Evolutionary conservation across 2,797 vertebrate genomes (phyloP).

Genomic region (Huso huso): DNA sequence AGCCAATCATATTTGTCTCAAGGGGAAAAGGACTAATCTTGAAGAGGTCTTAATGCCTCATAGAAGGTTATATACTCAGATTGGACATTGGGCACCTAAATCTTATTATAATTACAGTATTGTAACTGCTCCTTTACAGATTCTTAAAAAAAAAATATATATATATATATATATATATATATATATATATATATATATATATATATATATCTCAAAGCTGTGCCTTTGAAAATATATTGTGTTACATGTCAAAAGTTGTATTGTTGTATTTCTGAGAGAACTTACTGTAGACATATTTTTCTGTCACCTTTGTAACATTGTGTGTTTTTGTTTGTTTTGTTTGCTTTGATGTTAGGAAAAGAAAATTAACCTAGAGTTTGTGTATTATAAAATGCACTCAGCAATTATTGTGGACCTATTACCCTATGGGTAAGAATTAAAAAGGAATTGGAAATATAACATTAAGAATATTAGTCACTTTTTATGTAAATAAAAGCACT

Average conservation of each 20-base stretch:
- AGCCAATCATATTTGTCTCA: no score
- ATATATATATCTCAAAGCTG: constrained; percentile 48
- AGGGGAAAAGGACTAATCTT: no score
- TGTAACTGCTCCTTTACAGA: no score
- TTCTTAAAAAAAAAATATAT: no score
- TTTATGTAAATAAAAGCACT: constrained; percentile 97
- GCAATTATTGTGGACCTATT: constrained; percentile 95
- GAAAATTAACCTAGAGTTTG: constrained; percentile 91
- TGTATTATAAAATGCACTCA: constrained; percentile 94
- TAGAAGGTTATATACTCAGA: no score
- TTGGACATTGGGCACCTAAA: no score
- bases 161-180: no score
- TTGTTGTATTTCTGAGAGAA: constrained; percentile 64
- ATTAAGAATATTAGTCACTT: constrained; percentile 83
- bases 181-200: no score
- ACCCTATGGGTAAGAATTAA: constrained; percentile 99
- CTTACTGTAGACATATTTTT: constrained; percentile 70
- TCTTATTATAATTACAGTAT: no score
- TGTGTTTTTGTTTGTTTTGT: constrained; percentile 60
- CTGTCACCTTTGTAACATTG: constrained; percentile 82
- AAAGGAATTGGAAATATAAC: constrained; percentile 88
- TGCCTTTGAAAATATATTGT: constrained; percentile 72
- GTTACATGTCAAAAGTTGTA: constrained; percentile 65
- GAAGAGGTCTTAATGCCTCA: no score
- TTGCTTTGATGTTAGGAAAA: constrained; percentile 59